Percentiles rank a stretch among this genome's conserved stretches.
These are phyloP conservation scores for Chamaea fasciata DNA, from an alignment of 2,113 vertebrate genomes.

Conservation along the genomic window DNA sequence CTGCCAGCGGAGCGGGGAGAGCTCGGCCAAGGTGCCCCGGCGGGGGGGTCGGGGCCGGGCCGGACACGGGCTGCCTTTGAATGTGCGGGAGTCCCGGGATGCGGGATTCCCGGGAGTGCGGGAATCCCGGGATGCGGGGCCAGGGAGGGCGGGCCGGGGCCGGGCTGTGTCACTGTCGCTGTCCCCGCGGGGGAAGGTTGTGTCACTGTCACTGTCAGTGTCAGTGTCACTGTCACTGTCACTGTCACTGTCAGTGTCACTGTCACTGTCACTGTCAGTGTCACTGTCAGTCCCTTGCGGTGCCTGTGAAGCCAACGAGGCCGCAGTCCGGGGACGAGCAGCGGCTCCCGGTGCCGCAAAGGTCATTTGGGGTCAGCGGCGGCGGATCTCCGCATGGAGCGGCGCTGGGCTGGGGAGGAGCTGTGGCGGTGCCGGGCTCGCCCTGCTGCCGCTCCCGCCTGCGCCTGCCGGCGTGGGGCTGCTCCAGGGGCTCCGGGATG, in stretches of 20 bases:
- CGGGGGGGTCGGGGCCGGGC: background rate
- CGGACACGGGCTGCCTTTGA: too few species aligned
- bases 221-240: too few species aligned
- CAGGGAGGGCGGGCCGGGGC: background rate
- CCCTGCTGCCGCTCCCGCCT: too few species aligned
- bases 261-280: too few species aligned
- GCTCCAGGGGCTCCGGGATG: too few species aligned
- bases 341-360: background rate
- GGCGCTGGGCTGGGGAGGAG: background rate
- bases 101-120: background rate
- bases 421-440: background rate
- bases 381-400: accelerated
- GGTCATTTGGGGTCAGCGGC: accelerated
- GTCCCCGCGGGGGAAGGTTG: background rate
- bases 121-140: background rate
- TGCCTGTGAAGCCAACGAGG: accelerated
- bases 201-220: accelerated
- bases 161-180: background rate
- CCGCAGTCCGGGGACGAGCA: accelerated
- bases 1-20: conserved; percentile 85
- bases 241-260: too few species aligned
- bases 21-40: conserved; percentile 80
- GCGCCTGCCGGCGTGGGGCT: too few species aligned
- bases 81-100: background rate
- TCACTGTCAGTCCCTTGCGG: accelerated